These are phyloP conservation scores for Cheilosia soror DNA, from an alignment of 2,888 invertebrate genomes.

Conservation along the genomic window DNA sequence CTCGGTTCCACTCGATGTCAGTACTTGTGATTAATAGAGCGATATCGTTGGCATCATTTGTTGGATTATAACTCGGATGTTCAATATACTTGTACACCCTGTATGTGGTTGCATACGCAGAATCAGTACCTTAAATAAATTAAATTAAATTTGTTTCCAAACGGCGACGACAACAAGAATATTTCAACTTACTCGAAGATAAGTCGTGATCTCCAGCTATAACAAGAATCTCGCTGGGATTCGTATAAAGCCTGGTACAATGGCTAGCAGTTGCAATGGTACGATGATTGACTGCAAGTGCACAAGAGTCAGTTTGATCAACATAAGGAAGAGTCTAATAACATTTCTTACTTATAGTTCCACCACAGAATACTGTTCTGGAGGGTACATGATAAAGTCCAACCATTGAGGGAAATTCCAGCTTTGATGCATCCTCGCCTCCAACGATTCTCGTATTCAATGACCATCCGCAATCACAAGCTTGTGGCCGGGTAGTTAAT, in stretches of 20 bases:
- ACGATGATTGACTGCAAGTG: conserved; percentile 79
- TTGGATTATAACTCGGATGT: conserved; percentile 77
- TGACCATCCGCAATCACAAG: conserved; percentile 82
- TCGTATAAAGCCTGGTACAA: conserved; percentile 80
- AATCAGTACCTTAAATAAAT: conserved; percentile 48
- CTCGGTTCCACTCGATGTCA: conserved; percentile 84
- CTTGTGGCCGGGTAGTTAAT: conserved; percentile 75
- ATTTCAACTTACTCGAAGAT: conserved; percentile 80
- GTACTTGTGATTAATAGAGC: conserved; percentile 83
- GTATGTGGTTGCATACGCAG: conserved; percentile 82
- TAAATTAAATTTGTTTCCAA: neutral
- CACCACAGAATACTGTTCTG: conserved; percentile 83
- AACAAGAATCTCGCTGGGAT: conserved; percentile 80
- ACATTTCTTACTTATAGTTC: conserved; percentile 82
- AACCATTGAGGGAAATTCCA: conserved; percentile 87
- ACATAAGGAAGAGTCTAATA: neutral
- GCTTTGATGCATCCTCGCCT: conserved; percentile 84
- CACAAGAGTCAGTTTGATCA: neutral
- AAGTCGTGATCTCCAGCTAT: conserved; percentile 86
- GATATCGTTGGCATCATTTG: conserved; percentile 84
- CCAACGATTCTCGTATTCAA: conserved; percentile 85
- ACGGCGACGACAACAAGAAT: too few species aligned
- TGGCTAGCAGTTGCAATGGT: conserved; percentile 85
- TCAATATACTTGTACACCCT: conserved; percentile 79
- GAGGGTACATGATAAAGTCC: conserved; percentile 82